These are phyloP conservation scores for Tanypteryx hageni DNA, from an alignment of 2,888 invertebrate genomes.

Conservation along the genomic window DNA sequence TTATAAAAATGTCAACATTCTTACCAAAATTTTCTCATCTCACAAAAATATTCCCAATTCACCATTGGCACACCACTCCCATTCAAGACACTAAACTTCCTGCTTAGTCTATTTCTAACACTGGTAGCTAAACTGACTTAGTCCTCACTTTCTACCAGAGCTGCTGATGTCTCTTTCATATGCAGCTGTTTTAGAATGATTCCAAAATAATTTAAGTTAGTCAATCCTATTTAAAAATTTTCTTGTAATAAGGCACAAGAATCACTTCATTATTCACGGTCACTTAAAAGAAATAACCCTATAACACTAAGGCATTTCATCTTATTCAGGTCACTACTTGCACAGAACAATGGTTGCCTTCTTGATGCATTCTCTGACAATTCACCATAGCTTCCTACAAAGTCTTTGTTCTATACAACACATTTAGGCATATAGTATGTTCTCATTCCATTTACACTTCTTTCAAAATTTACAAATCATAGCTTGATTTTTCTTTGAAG, in stretches of 20 bases:
- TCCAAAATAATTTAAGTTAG: not conserved
- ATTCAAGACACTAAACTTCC: not conserved
- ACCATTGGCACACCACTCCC: conserved; percentile 5
- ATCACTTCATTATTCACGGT: not conserved
- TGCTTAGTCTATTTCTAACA: not conserved
- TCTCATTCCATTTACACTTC: not conserved
- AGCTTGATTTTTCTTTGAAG: not conserved
- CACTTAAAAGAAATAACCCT: not conserved
- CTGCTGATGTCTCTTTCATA: not conserved
- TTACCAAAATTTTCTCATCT: not conserved
- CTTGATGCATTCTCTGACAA: not conserved
- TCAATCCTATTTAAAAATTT: not conserved
- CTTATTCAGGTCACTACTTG: not conserved
- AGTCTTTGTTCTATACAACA: not conserved
- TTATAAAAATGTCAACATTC: conserved; percentile 18
- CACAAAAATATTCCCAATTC: not conserved
- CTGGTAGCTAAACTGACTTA: not conserved
- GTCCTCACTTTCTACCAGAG: not conserved
- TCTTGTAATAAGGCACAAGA: not conserved
- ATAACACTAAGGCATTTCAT: not conserved
- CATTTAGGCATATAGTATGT: conserved; percentile 7
- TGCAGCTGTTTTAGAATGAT: not conserved
- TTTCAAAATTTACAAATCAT: not conserved
- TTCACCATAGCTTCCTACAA: not conserved
- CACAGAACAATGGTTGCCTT: not conserved